Base-by-base conservation (phyloP, 2,888 invertebrate species). In the Spisula solida region DNA sequence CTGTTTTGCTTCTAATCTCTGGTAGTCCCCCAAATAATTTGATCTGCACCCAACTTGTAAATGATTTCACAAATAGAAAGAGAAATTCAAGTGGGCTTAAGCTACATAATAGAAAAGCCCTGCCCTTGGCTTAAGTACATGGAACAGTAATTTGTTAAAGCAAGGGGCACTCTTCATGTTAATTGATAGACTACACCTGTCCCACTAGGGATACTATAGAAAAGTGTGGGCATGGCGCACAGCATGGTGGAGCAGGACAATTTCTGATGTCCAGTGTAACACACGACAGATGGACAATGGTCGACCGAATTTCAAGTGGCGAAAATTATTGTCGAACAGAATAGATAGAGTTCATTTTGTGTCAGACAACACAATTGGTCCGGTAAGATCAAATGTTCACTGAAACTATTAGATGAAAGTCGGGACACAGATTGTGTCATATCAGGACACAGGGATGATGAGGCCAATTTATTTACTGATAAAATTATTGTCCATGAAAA, bases 61-160 rank as follows among this genome's bases (percentile, higher is more conserved):
- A 86, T 78, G 60, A 56, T 56, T 81, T 82, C 34, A 78, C 78
- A 79, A 34, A 47, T 84, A 51, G 55, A 87, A 87, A 25, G 55
- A 82, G 51, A 80, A 82, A 18, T 79, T 89, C 89, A 85, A 89
- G 89, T 87, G 85, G 89, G 78, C 78, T 87, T 75, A 56, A 34
- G 20, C 56, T 31, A 60, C 79, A 78, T 70, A 82, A 88, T 82
- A 82, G 88, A 55, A 85, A 81, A 81, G 55, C 51, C 75, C 51
- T 75, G 81, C 85, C 55, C 60, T 78, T 47, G 81, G 81, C 81
- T 85, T 85, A 86, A 86, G 82, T 29, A 66, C 79, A 83, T 81
- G 84, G 84, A 88, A 12, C 56, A 66, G 88, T 86, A 88, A 90
- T 88, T 88, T 90, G 90, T 90, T 85, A 87, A 18, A 18, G 90